phyloP scores from a whole-genome alignment of 2,113 vertebrate species.

The Ictidomys tridecemlineatus region DNA sequence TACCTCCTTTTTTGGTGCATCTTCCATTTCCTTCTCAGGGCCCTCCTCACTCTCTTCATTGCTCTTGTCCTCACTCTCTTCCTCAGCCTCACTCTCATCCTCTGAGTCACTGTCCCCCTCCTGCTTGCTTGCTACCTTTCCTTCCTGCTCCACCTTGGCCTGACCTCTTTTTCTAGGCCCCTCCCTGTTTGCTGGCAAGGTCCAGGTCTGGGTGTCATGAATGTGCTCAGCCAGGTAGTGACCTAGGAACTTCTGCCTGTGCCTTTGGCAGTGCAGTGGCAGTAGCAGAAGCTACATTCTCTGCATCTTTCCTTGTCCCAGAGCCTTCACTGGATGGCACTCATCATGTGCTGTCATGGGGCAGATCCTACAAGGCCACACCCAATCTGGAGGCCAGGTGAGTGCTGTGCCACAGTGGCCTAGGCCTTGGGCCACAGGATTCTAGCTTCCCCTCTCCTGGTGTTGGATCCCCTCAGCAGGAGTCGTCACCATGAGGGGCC shows the following conservation, averaged over 20 bases:
- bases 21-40: too few relatives aligned
- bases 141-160: not conserved
- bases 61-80: too few relatives aligned
- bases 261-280: slow-evolving; percentile 87
- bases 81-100: too few relatives aligned
- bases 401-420: not conserved
- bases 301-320: slow-evolving; percentile 86
- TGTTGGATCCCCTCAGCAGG: not conserved
- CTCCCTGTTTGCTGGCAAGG: too few relatives aligned
- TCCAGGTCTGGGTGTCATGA: too few relatives aligned
- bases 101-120: slow-evolving; percentile 16
- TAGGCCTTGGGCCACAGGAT: not conserved
- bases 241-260: slow-evolving; percentile 54
- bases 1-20: too few relatives aligned
- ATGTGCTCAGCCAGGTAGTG: too few relatives aligned
- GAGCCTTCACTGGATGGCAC: slow-evolving; percentile 92
- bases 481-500: not conserved
- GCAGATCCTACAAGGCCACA: slow-evolving; percentile 85
- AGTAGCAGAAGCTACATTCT: slow-evolving; percentile 92
- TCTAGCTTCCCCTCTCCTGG: not conserved
- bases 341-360: slow-evolving; percentile 92
- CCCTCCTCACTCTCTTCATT: too few relatives aligned
- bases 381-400: slow-evolving; percentile 75
- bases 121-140: slow-evolving; percentile 54
- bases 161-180: not conserved